phyloP scores from a whole-genome alignment of 2,888 invertebrate species.

The Druceiella hillmani region DNA sequence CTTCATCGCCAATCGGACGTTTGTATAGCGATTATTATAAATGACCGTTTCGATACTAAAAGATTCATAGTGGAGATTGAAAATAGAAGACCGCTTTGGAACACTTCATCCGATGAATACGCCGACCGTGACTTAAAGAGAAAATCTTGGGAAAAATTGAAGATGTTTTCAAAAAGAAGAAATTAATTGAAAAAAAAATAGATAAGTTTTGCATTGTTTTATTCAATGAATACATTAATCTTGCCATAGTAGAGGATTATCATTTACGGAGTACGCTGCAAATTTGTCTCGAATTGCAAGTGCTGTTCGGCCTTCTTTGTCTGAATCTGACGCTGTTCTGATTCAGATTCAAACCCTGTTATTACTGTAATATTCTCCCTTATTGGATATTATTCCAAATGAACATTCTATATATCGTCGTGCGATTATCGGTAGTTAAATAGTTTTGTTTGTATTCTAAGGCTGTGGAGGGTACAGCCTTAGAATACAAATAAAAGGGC shows the following conservation, averaged over 20 bases:
- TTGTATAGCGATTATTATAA: too few relatives aligned
- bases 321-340: constrained; percentile 6
- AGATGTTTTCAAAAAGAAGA: constrained; percentile 9
- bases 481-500: too few relatives aligned
- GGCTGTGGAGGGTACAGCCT: too few relatives aligned
- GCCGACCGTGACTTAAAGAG: too few relatives aligned
- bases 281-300: constrained; percentile 13
- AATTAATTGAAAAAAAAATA: constrained; percentile 7
- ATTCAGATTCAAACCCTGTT: constrained; percentile 14
- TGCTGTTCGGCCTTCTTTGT: constrained; percentile 11
- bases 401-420: constrained; percentile 6
- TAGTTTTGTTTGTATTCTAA: constrained; percentile 10
- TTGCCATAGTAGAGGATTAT: constrained; percentile 7
- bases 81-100: neutral
- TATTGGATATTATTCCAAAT: constrained; percentile 9
- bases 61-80: too few relatives aligned
- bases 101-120: neutral
- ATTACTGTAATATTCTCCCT: too few relatives aligned
- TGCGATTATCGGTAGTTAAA: constrained; percentile 10
- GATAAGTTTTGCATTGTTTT: constrained; percentile 8
- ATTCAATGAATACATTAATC: constrained; percentile 3
- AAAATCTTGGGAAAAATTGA: constrained; percentile 12
- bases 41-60: too few relatives aligned
- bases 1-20: too few relatives aligned
- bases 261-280: constrained; percentile 9